Conservation (phyloP, 1,140 invertebrate genomes). For the Drosophila santomea region DNA sequence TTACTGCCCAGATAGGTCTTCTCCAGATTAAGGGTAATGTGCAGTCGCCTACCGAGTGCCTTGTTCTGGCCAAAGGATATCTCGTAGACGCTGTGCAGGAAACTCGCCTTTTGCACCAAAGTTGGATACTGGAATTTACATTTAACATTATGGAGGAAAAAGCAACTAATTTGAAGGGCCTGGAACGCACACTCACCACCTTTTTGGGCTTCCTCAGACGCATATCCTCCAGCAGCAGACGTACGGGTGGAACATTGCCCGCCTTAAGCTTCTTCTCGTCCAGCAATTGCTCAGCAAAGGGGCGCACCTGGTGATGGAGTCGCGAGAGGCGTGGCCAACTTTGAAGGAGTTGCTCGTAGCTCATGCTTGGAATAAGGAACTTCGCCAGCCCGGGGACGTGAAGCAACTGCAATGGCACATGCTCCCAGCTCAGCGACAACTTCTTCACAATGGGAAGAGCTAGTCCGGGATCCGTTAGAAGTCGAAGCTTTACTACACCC, state of each 20-base stretch:
- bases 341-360: conserved; percentile 60
- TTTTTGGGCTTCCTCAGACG: conserved; percentile 22
- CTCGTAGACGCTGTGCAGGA: conserved; percentile 50
- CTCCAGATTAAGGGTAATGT: conserved; percentile 76
- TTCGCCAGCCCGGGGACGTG: conserved; percentile 22
- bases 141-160: background rate
- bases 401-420: conserved; percentile 60
- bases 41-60: conserved; percentile 55
- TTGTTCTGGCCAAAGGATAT: conserved; percentile 68
- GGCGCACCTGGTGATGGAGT: background rate
- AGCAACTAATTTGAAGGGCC: background rate
- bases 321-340: conserved; percentile 43
- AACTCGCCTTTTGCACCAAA: conserved; percentile 7
- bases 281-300: conserved; percentile 21
- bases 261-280: conserved; percentile 49
- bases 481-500: conserved; percentile 52
- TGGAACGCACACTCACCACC: conserved; percentile 11
- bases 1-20: conserved; percentile 60
- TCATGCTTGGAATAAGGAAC: conserved; percentile 57
- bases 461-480: conserved; percentile 5
- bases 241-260: conserved; percentile 57
- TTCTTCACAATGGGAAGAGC: conserved; percentile 55
- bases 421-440: conserved; percentile 43
- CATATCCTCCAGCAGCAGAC: conserved; percentile 51
- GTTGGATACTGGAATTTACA: background rate